These are phyloP conservation scores for Flexamia atlantica DNA, from an alignment of 2,888 invertebrate species.

Conservation along the genomic window DNA sequence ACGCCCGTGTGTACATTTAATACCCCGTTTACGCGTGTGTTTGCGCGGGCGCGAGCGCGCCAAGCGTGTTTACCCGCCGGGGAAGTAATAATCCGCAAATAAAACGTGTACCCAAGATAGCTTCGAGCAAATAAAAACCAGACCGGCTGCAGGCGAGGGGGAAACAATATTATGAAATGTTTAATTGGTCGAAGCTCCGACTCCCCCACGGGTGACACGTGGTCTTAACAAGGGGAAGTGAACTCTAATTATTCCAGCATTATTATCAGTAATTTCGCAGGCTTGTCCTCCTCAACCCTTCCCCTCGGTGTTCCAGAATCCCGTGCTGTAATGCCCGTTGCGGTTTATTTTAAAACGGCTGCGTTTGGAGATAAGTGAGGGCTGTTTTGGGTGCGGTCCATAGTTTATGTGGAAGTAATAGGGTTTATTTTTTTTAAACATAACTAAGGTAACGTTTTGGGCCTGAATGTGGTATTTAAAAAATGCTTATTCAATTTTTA, in stretches of 20 bases:
- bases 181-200: slow-evolving; percentile 48
- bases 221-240: slow-evolving; percentile 29
- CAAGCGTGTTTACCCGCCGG: slow-evolving; percentile 11
- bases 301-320: slow-evolving; percentile 12
- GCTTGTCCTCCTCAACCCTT: slow-evolving; percentile 20
- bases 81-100: slow-evolving; percentile 49
- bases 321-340: not conserved
- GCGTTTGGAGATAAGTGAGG: not conserved
- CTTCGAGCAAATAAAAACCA: slow-evolving; percentile 34
- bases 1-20: not conserved
- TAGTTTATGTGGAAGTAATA: no score
- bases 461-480: no score
- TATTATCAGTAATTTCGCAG: slow-evolving; percentile 54
- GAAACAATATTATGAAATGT: slow-evolving; percentile 53
- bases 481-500: no score
- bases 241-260: slow-evolving; percentile 56
- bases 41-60: not conserved
- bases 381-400: no score
- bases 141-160: slow-evolving; percentile 19
- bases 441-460: no score
- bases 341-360: slow-evolving; percentile 33
- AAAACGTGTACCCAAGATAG: slow-evolving; percentile 43
- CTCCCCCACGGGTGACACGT: slow-evolving; percentile 36
- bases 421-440: no score
- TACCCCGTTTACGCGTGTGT: not conserved